Conservation (phyloP, 2,797 vertebrate species). For the Propithecus perrieri region DNA sequence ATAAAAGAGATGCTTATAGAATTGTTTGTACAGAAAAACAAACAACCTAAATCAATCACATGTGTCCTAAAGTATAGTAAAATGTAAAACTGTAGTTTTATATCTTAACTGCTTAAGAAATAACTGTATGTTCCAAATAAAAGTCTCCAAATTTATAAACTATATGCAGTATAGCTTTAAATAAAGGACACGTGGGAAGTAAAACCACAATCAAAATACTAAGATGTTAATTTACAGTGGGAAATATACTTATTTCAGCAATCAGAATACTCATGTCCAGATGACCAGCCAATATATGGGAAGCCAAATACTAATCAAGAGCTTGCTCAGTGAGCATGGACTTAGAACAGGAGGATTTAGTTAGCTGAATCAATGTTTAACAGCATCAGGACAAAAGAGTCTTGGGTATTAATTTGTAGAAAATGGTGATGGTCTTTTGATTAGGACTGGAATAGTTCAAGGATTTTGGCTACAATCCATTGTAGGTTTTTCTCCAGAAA, state of each 20-base stretch:
- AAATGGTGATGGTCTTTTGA: background rate
- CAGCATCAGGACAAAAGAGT: background rate
- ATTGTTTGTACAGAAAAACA: background rate
- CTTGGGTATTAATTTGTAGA: background rate
- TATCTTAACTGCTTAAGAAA: background rate
- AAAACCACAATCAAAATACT: background rate
- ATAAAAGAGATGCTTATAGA: background rate
- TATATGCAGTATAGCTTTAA: background rate
- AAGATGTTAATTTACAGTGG: background rate
- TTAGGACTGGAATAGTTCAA: background rate
- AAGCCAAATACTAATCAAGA: slow-evolving; percentile 25
- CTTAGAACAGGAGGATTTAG: background rate
- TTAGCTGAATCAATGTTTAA: background rate
- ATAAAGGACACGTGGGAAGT: background rate
- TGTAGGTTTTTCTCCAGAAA: background rate
- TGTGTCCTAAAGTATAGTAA: background rate
- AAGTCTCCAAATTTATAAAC: background rate
- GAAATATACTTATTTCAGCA: background rate
- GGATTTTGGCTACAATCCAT: background rate
- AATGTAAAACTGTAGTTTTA: background rate
- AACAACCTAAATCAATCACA: background rate
- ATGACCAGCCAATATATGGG: background rate
- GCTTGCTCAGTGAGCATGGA: background rate
- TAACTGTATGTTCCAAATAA: background rate
- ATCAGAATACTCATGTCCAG: background rate